Conservation (phyloP, 2,797 vertebrate species). For the Vireo griseus region DNA sequence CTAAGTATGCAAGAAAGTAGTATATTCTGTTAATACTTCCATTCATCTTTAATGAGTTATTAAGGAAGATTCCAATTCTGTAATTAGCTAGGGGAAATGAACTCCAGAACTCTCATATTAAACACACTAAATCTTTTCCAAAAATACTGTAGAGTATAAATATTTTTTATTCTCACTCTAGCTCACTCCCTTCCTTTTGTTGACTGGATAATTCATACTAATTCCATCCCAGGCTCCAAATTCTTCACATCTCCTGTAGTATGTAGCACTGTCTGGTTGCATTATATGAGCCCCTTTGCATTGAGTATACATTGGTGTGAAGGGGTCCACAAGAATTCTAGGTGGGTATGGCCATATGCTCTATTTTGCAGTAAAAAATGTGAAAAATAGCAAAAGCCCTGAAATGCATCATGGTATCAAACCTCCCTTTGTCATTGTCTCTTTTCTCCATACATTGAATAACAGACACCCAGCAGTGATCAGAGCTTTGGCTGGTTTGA, state of each 20-base stretch:
- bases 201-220: background rate
- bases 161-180: background rate
- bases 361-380: background rate
- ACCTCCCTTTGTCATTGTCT: background rate
- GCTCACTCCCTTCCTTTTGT: background rate
- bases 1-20: background rate
- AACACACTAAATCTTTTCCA: background rate
- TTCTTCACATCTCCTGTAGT: background rate
- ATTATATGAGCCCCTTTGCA: background rate
- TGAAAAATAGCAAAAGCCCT: background rate
- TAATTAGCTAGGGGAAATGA: slow-evolving; percentile 12
- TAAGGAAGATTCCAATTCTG: background rate
- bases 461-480: background rate
- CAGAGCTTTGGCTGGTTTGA: background rate
- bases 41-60: slow-evolving; percentile 24
- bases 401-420: background rate
- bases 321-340: background rate
- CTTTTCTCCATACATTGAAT: background rate
- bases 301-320: accelerated
- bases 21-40: background rate
- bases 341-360: background rate
- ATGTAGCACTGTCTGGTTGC: background rate
- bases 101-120: background rate
- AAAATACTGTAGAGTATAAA: background rate
- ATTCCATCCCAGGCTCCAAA: background rate